Evolutionary conservation across 2,888 invertebrate genomes (phyloP).

Genomic region (Stenurella melanura): DNA sequence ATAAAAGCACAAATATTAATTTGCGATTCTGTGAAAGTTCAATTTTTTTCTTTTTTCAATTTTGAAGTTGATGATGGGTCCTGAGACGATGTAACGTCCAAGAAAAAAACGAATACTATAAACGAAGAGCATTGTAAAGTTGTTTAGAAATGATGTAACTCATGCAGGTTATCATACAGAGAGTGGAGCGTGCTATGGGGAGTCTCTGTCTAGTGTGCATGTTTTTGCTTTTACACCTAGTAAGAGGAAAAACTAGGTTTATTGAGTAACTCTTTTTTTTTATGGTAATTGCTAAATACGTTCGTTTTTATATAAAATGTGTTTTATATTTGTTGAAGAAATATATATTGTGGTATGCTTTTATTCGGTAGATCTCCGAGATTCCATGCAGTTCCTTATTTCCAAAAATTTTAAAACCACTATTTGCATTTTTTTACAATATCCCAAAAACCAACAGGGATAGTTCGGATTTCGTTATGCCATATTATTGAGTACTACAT

Average conservation of each 20-base stretch:
- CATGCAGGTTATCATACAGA: constrained; percentile 69
- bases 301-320: background rate
- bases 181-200: constrained; percentile 52
- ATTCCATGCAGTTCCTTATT: constrained; percentile 2
- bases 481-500: no score
- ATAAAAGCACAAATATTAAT: no score
- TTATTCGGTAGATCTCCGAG: constrained; percentile 15
- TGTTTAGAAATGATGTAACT: constrained; percentile 61
- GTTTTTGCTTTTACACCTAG: constrained; percentile 70
- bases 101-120: no score
- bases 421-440: no score
- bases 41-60: no score
- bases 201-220: constrained; percentile 58
- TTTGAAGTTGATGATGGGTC: no score
- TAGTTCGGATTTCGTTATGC: no score
- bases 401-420: no score
- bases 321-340: constrained; percentile 13
- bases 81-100: no score
- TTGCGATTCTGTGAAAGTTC: no score
- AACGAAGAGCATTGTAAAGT: no score
- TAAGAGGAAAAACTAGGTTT: constrained; percentile 54
- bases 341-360: background rate
- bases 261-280: background rate
- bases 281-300: background rate
- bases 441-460: no score